These are phyloP conservation scores for Enteromius fasciolatus DNA, from an alignment of 2,797 vertebrate species.

Conservation along the genomic window DNA sequence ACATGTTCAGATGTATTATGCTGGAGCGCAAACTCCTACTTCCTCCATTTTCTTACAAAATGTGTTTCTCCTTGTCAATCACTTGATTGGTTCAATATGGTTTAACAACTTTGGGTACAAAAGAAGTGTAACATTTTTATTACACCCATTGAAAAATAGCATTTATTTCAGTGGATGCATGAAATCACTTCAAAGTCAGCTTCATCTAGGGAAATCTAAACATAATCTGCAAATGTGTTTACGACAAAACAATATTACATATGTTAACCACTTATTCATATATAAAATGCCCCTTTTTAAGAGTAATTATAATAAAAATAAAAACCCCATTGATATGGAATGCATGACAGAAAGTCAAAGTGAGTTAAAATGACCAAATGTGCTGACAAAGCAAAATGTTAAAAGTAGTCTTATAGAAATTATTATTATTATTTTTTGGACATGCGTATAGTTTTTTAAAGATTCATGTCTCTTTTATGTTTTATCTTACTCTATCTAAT, in stretches of 20 bases:
- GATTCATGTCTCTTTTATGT: not conserved
- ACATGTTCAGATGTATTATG: not conserved
- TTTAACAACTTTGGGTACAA: not conserved
- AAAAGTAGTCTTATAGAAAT: not conserved
- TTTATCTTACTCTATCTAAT: not conserved
- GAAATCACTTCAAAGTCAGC: not conserved
- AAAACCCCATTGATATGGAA: not conserved
- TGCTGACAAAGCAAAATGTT: not conserved
- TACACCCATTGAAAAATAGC: not conserved
- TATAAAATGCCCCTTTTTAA: not conserved
- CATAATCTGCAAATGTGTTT: not conserved
- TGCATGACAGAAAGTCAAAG: not conserved
- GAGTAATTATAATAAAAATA: not conserved
- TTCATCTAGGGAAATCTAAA: not conserved
- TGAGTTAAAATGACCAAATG: not conserved
- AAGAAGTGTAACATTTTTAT: not conserved
- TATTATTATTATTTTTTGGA: not conserved
- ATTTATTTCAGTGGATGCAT: not conserved
- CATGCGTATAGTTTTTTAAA: not conserved
- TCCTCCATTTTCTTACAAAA: not conserved
- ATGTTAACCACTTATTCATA: not conserved
- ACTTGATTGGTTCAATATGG: not conserved
- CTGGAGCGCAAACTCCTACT: not conserved
- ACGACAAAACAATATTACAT: not conserved
- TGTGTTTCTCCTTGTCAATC: not conserved